These are phyloP conservation scores for Cheumatopsyche charites DNA, from an alignment of 1,140 invertebrate species.

Conservation along the genomic window DNA sequence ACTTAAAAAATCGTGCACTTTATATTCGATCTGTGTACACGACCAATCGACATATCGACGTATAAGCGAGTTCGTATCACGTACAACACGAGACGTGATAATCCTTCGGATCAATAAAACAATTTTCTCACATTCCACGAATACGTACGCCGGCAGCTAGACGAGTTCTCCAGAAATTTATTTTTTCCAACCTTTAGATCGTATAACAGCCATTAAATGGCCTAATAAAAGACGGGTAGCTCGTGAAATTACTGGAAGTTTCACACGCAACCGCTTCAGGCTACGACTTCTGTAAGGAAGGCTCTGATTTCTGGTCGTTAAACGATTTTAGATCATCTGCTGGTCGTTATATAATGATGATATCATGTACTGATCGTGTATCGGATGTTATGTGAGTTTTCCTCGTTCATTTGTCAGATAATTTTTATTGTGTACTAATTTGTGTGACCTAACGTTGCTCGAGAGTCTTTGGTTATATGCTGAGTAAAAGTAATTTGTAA, in stretches of 20 bases:
- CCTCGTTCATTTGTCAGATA: no score
- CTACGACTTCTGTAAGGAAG: neutral
- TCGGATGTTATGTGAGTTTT: no score
- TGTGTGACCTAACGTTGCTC: no score
- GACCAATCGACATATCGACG: no score
- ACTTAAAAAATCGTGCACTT: no score
- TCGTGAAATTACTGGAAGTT: neutral
- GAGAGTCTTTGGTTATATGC: no score
- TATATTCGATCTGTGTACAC: no score
- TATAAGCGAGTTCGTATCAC: neutral
- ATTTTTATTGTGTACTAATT: no score
- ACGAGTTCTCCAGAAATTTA: neutral
- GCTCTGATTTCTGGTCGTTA: neutral
- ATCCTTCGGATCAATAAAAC: neutral
- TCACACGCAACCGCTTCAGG: neutral
- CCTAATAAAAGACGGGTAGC: slow-evolving; percentile 5
- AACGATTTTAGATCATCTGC: neutral
- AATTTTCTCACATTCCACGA: neutral
- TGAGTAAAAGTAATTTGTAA: no score
- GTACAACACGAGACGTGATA: neutral
- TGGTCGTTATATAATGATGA: no score
- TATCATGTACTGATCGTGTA: no score
- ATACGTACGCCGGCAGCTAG: neutral
- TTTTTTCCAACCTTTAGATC: neutral
- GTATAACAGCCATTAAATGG: neutral